A percentile compares a stretch with the other conserved stretches of the same genome.
Evolutionary conservation across 2,888 invertebrate species (phyloP).

Genomic region (Caenorhabditis sp.): DNA sequence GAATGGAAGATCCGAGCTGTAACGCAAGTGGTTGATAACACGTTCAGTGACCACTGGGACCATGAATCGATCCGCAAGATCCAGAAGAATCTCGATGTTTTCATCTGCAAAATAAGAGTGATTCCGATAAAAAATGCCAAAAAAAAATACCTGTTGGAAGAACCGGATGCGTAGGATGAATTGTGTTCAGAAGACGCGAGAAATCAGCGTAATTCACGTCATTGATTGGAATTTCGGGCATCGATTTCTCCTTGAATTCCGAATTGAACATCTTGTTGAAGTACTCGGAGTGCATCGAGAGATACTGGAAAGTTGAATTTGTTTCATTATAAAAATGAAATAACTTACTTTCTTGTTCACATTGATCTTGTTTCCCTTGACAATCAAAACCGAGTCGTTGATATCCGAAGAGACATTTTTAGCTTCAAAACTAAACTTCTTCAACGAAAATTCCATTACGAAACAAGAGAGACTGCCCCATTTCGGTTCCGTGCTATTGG

Average conservation of each 20-base stretch:
- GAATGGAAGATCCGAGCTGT: not conserved
- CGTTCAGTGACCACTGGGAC: not conserved
- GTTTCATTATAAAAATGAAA: not conserved
- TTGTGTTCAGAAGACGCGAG: not conserved
- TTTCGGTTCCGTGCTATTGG: not conserved
- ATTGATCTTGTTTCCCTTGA: not conserved
- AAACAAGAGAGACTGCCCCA: too few relatives aligned
- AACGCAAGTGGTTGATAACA: not conserved
- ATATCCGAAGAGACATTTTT: not conserved
- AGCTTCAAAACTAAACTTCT: too few relatives aligned
- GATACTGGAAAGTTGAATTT: not conserved
- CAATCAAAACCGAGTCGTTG: not conserved
- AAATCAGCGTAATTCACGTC: conserved; percentile 16
- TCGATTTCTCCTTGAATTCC: conserved; percentile 23
- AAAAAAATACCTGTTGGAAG: not conserved
- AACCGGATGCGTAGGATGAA: not conserved
- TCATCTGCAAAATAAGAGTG: not conserved
- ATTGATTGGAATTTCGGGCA: conserved; percentile 15
- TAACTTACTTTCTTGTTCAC: not conserved
- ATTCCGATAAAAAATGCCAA: not conserved
- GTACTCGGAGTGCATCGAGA: conserved; percentile 11
- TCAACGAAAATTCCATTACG: too few relatives aligned
- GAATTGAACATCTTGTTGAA: conserved; percentile 13
- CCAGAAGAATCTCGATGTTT: not conserved
- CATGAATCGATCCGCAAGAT: conserved; percentile 9